Conservation (phyloP, 1,140 invertebrate species). For the Teleogryllus occipitalis region DNA sequence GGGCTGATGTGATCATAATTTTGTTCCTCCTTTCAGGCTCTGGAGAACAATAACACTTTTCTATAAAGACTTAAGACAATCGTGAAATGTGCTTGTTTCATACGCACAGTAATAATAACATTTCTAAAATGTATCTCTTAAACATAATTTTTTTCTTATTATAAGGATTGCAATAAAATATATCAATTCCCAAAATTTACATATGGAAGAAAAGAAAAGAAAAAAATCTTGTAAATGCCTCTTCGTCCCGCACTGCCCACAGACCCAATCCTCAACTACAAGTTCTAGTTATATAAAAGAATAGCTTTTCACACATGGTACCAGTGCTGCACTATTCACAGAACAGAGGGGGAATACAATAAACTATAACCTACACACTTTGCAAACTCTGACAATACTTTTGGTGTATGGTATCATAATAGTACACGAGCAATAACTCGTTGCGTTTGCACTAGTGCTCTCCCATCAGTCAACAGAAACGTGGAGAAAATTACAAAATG, state of each 20-base stretch:
- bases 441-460: neutral
- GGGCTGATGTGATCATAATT: neutral
- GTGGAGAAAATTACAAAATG: neutral
- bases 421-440: neutral
- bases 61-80: constrained; percentile 15
- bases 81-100: constrained; percentile 22
- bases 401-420: constrained; percentile 11
- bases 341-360: constrained; percentile 6
- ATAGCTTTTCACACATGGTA: constrained; percentile 11
- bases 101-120: constrained; percentile 16
- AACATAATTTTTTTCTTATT: constrained; percentile 5
- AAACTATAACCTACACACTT: constrained; percentile 11
- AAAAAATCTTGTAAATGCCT: constrained; percentile 18
- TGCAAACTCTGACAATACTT: constrained; percentile 17
- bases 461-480: neutral
- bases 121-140: constrained; percentile 21
- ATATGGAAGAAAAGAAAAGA: constrained; percentile 19
- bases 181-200: constrained; percentile 21
- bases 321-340: constrained; percentile 17
- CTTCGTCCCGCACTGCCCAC: constrained; percentile 12
- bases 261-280: constrained; percentile 13
- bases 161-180: constrained; percentile 22
- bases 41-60: neutral
- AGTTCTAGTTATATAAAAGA: constrained; percentile 16
- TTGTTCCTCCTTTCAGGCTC: neutral